A percentile compares a stretch with the other conserved stretches of the same genome.
Evolutionary conservation across 2,113 vertebrate species (phyloP).

Genomic region (Phrynosoma blainvillii): DNA sequence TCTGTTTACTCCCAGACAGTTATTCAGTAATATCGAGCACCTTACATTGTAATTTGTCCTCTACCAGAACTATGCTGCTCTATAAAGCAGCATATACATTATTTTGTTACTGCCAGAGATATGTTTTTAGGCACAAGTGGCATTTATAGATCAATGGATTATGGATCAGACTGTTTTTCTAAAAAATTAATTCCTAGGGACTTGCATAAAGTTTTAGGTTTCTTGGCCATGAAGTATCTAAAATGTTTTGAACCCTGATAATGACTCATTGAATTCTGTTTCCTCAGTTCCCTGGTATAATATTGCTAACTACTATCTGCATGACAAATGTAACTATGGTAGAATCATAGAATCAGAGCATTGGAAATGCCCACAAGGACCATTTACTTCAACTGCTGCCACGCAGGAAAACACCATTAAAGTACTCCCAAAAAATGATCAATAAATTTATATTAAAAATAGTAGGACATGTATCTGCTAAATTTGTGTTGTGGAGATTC

Average conservation of each 20-base stretch:
- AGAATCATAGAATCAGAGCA: too few relatives aligned
- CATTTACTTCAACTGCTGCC: too few relatives aligned
- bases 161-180: neutral
- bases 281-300: neutral
- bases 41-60: neutral
- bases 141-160: neutral
- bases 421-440: too few relatives aligned
- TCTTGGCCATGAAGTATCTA: neutral
- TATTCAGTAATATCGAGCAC: neutral
- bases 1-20: neutral
- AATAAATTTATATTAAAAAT: neutral
- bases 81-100: neutral
- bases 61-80: neutral
- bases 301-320: neutral
- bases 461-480: neutral
- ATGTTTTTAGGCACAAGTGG: neutral
- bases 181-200: neutral
- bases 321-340: neutral
- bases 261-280: neutral
- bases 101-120: neutral
- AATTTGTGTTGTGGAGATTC: neutral
- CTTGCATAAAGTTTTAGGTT: neutral
- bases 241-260: neutral
- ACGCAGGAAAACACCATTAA: too few relatives aligned
- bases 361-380: too few relatives aligned